Percentiles rank a stretch among this genome's conserved stretches.
phyloP scores from a whole-genome alignment of 2,797 vertebrate species.

The Iguana delicatissima region DNA sequence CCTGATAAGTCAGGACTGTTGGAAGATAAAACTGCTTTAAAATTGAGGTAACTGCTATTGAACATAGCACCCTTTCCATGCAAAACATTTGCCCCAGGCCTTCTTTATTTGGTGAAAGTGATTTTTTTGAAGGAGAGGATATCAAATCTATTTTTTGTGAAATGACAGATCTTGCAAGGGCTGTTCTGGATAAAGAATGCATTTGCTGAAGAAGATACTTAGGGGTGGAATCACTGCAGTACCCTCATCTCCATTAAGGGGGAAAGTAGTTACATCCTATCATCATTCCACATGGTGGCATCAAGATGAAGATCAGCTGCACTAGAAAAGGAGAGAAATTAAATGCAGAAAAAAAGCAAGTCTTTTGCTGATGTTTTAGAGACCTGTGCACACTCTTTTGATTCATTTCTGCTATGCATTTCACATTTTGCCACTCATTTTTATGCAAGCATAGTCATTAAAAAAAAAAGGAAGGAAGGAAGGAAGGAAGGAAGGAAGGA shows the following conservation, averaged over 20 bases:
- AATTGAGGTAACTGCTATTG: background rate
- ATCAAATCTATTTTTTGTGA: background rate
- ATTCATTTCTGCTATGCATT: background rate
- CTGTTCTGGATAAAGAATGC: background rate
- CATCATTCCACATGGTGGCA: background rate
- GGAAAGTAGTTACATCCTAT: background rate
- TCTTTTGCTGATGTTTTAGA: background rate
- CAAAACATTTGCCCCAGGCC: background rate
- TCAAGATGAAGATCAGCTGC: background rate
- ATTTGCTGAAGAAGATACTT: background rate
- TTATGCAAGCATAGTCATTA: background rate
- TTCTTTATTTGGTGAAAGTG: too few species aligned
- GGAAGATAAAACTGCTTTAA: background rate
- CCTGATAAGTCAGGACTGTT: too few species aligned
- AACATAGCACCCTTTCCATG: background rate
- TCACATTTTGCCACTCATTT: slow-evolving; percentile 4
- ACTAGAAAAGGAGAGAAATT: background rate
- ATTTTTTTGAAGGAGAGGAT: too few species aligned
- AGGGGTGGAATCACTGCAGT: background rate
- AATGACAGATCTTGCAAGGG: background rate
- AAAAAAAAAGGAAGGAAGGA: background rate
- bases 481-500: too few species aligned
- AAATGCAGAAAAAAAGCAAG: background rate
- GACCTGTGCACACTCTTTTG: background rate
- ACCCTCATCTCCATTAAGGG: too few species aligned